These are phyloP conservation scores for Dioctria linearis DNA, from an alignment of 2,888 invertebrate genomes.

Conservation along the genomic window DNA sequence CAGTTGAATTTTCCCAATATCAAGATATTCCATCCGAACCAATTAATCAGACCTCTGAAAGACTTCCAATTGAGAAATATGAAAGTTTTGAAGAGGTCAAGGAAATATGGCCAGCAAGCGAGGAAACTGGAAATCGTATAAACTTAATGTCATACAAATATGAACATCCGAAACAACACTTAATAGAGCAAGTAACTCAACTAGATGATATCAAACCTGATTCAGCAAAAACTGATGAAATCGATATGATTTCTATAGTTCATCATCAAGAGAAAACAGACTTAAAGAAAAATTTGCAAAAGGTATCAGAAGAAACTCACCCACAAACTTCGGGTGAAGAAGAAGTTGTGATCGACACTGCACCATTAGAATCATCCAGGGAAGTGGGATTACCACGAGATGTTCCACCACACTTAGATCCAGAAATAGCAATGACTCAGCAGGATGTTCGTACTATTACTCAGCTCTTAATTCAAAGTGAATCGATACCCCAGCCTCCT, in stretches of 20 bases:
- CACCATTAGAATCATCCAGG: not conserved
- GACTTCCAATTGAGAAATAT: conserved; percentile 23
- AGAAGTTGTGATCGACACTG: not conserved
- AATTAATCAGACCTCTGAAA: conserved; percentile 54
- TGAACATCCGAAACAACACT: conserved; percentile 59
- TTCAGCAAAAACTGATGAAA: not conserved
- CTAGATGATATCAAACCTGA: not conserved
- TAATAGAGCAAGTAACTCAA: not conserved
- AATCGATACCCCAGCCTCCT: conserved; percentile 62
- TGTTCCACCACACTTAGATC: not conserved
- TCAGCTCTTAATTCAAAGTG: conserved; percentile 67
- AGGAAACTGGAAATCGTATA: conserved; percentile 66
- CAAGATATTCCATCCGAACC: conserved; percentile 60
- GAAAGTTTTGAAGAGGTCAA: conserved; percentile 58
- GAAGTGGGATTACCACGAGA: conserved; percentile 5
- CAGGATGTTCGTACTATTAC: conserved; percentile 65
- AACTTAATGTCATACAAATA: conserved; percentile 66
- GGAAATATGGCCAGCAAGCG: conserved; percentile 67
- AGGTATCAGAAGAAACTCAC: not conserved
- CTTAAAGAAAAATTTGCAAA: not conserved
- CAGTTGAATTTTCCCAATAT: conserved; percentile 67
- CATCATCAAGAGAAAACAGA: not conserved
- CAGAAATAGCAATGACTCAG: not conserved
- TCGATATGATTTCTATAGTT: not conserved
- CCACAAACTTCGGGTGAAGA: not conserved